Conservation (phyloP, 2,797 vertebrate species). For the Gymnodraco acuticeps region DNA sequence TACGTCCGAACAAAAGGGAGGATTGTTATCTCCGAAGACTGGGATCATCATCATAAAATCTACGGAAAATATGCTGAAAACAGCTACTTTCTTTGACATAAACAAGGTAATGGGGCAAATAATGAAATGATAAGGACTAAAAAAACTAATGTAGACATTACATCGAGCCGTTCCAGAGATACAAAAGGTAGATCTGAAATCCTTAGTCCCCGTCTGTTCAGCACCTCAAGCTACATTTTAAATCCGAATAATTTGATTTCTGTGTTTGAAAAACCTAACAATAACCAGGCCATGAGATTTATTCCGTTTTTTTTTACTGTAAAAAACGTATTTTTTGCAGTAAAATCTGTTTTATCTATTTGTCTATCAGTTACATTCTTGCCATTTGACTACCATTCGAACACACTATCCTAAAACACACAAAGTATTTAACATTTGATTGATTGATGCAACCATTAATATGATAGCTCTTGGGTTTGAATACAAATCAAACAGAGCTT, state of each 20-base stretch:
- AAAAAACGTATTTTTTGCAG: too few relatives aligned
- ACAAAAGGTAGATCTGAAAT: neutral
- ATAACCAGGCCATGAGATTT: neutral
- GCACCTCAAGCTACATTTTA: neutral
- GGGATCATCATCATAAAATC: neutral
- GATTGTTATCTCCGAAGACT: neutral
- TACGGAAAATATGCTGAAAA: neutral
- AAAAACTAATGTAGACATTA: neutral
- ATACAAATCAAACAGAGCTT: too few relatives aligned
- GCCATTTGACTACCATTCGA: neutral
- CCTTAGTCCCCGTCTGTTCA: too few relatives aligned
- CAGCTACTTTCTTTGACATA: neutral
- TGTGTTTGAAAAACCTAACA: neutral
- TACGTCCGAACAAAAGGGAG: constrained; percentile 13
- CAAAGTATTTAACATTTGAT: too few relatives aligned
- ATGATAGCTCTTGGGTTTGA: too few relatives aligned
- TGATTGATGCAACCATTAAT: too few relatives aligned
- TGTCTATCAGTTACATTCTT: neutral
- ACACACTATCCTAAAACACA: neutral
- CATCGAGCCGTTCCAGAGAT: neutral
- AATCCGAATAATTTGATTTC: neutral
- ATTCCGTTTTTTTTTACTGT: neutral
- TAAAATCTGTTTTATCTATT: neutral
- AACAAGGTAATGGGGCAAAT: neutral
- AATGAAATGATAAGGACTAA: too few relatives aligned